Percentiles rank a stretch among this genome's conserved stretches.
phyloP scores from a whole-genome alignment of 2,888 invertebrate genomes.

The Seladonia tumulorum region DNA sequence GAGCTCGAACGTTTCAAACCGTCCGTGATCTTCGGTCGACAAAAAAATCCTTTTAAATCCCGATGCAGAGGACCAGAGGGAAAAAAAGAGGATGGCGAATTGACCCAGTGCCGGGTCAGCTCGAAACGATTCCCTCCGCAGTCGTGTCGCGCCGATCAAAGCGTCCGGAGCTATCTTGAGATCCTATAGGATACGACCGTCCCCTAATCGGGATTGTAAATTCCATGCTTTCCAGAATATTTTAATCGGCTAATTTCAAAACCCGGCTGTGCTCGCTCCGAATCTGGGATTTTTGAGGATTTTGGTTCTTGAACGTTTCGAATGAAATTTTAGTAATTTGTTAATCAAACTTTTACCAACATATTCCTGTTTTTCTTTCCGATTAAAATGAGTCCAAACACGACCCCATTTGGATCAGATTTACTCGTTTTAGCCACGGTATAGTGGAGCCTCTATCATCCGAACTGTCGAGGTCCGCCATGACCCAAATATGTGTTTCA shows the following conservation, averaged over 20 bases:
- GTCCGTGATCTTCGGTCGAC: slow-evolving; percentile 3
- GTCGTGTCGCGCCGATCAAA: slow-evolving; percentile 1
- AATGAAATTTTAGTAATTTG: neutral
- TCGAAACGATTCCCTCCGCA: slow-evolving; percentile 31
- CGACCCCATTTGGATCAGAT: neutral
- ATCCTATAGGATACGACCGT: neutral
- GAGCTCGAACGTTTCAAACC: slow-evolving; percentile 11
- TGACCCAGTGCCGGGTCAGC: slow-evolving; percentile 52
- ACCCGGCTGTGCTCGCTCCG: neutral
- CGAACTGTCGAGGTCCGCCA: no score
- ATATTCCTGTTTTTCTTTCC: neutral
- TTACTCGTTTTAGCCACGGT: no score
- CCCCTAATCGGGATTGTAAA: neutral
- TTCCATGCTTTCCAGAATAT: neutral
- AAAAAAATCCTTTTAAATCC: slow-evolving; percentile 33
- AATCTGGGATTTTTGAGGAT: neutral
- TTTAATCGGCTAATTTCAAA: neutral
- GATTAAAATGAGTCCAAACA: neutral
- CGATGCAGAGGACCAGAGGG: slow-evolving; percentile 23
- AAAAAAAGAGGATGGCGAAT: slow-evolving; percentile 30
- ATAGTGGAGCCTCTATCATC: no score
- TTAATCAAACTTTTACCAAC: neutral
- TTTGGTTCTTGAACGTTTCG: neutral
- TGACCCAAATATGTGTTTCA: no score
- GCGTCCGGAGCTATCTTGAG: neutral